Evolutionary conservation across 2,888 invertebrate genomes (phyloP).

Genomic region (Carterocephalus palaemon): DNA sequence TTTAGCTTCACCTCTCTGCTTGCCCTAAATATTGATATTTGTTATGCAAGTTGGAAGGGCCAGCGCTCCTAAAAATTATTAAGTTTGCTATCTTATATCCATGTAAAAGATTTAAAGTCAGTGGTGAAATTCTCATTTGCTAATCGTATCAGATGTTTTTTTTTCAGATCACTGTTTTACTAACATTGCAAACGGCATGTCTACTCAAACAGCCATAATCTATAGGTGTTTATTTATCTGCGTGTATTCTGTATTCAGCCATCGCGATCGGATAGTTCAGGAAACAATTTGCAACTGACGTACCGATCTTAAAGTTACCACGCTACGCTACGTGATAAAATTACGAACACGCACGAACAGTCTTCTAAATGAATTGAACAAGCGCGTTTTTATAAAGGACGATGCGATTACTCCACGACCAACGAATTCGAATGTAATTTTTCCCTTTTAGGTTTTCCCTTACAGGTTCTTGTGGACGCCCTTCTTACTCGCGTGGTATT

Average conservation of each 20-base stretch:
- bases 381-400: not conserved
- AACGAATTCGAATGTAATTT: not conserved
- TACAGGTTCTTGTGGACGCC: too few relatives aligned
- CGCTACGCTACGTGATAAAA: conserved; percentile 34
- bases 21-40: too few relatives aligned
- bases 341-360: conserved; percentile 17
- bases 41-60: too few relatives aligned
- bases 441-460: too few relatives aligned
- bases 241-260: conserved; percentile 32
- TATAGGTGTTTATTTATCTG: conserved; percentile 1
- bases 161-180: not conserved
- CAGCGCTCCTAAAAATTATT: too few relatives aligned
- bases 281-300: conserved; percentile 47
- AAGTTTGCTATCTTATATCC: too few relatives aligned
- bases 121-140: too few relatives aligned
- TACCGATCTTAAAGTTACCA: conserved; percentile 35
- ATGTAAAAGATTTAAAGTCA: too few relatives aligned
- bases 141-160: too few relatives aligned
- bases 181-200: too few relatives aligned
- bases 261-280: conserved; percentile 45
- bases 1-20: too few relatives aligned
- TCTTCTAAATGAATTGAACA: conserved; percentile 16
- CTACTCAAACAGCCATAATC: conserved; percentile 10
- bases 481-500: too few relatives aligned
- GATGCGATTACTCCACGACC: not conserved